Percentiles rank a stretch among this genome's conserved stretches.
phyloP scores from a whole-genome alignment of 2,113 vertebrate genomes.

The zebrafish (Danio rerio) region DNA sequence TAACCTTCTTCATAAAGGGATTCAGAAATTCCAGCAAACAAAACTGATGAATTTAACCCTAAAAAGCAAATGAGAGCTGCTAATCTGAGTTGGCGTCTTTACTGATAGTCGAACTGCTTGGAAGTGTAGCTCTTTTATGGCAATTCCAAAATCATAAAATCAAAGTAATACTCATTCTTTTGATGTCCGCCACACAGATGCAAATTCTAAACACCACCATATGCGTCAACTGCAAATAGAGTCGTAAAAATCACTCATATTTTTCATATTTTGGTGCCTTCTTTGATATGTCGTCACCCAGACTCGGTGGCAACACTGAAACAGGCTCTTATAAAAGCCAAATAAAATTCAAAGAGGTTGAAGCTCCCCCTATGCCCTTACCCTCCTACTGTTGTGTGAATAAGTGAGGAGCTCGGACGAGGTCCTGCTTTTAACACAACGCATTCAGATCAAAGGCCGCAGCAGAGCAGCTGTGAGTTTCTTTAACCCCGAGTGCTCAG shows the following conservation, averaged over 20 bases:
- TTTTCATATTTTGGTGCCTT: constrained; percentile 59
- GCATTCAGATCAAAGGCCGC: constrained; percentile 69
- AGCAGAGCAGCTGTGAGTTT: constrained; percentile 74
- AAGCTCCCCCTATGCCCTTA: constrained; percentile 23
- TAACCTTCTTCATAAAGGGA: background rate
- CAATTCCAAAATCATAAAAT: constrained; percentile 64
- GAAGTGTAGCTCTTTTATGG: constrained; percentile 61
- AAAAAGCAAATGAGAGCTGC: background rate
- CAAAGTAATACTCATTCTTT: constrained; percentile 60
- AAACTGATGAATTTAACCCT: background rate
- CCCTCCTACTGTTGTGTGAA: constrained; percentile 25
- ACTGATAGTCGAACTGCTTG: constrained; percentile 8
- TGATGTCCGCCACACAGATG: constrained; percentile 66
- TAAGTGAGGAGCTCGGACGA: constrained; percentile 30
- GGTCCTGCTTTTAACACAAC: constrained; percentile 27
- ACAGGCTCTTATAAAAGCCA: constrained; percentile 42
- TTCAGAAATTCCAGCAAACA: background rate
- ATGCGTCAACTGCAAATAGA: constrained; percentile 48
- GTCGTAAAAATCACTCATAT: constrained; percentile 55
- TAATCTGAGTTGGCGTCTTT: background rate
- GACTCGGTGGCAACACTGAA: constrained; percentile 48
- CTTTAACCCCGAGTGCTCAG: constrained; percentile 67
- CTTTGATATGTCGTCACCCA: constrained; percentile 69
- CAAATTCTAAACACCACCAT: constrained; percentile 62
- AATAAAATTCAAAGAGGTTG: constrained; percentile 31